These are phyloP conservation scores for Cheilosia impressa DNA, from an alignment of 2,888 invertebrate genomes.

Conservation along the genomic window DNA sequence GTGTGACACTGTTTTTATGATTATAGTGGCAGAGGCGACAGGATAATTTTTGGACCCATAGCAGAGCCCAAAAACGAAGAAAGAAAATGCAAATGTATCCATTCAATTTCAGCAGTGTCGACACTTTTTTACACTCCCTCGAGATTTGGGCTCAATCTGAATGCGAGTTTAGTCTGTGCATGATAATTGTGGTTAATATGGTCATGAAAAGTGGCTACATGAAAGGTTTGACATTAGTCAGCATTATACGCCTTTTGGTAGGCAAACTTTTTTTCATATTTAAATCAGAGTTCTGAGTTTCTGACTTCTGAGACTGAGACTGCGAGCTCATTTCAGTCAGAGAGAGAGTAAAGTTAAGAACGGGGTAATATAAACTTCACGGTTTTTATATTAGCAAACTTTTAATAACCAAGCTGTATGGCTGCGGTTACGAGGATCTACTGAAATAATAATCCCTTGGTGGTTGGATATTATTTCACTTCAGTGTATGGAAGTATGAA, in stretches of 20 bases:
- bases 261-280: slow-evolving; percentile 12
- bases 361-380: slow-evolving; percentile 21
- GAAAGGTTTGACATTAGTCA: slow-evolving; percentile 20
- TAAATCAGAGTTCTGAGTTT: neutral
- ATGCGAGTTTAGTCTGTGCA: slow-evolving; percentile 24
- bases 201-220: slow-evolving; percentile 31
- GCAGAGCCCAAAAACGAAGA: neutral
- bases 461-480: no score
- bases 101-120: slow-evolving; percentile 46
- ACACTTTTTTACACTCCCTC: slow-evolving; percentile 42
- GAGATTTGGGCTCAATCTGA: neutral
- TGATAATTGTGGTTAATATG: slow-evolving; percentile 66
- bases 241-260: neutral
- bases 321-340: slow-evolving; percentile 1
- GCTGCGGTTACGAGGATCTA: no score
- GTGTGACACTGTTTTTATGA: slow-evolving; percentile 64
- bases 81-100: slow-evolving; percentile 55
- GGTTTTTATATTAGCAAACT: slow-evolving; percentile 1
- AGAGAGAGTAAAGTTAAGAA: neutral
- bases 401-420: slow-evolving; percentile 4
- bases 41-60: slow-evolving; percentile 12
- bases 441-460: no score
- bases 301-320: no score
- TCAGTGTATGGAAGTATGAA: no score
- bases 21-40: slow-evolving; percentile 46